A percentile compares a stretch with the other conserved stretches of the same genome.
Evolutionary conservation across 2,888 invertebrate species (phyloP).

Genomic region (Elmis aenea): DNA sequence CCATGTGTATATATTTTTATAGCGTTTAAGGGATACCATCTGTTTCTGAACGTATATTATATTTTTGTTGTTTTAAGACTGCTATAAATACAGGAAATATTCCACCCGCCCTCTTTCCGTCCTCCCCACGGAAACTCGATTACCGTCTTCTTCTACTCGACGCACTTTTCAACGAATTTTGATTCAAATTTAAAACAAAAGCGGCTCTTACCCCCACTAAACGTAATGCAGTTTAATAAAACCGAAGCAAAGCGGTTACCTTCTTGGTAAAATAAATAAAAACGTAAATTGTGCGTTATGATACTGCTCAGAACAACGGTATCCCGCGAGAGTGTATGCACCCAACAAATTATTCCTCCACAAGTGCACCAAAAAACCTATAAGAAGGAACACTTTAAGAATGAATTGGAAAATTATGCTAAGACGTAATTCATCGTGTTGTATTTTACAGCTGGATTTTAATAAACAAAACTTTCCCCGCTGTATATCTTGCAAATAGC

Average conservation of each 20-base stretch:
- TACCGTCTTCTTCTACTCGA: constrained; percentile 15
- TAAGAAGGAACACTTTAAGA: constrained; percentile 16
- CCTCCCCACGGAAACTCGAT: constrained; percentile 26
- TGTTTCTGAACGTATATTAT: constrained; percentile 35
- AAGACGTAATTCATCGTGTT: constrained; percentile 11
- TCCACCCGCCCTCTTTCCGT: constrained; percentile 18
- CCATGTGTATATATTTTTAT: constrained; percentile 35
- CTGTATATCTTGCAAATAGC: background rate
- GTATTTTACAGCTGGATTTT: too few relatives aligned
- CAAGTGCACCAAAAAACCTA: constrained; percentile 24
- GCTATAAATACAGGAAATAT: constrained; percentile 36
- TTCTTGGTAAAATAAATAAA: constrained; percentile 36
- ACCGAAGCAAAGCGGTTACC: constrained; percentile 30
- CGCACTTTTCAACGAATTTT: constrained; percentile 11
- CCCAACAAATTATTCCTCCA: constrained; percentile 30
- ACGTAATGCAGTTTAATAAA: constrained; percentile 35
- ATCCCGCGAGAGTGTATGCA: constrained; percentile 30
- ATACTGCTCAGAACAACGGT: constrained; percentile 33
- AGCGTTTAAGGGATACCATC: constrained; percentile 33
- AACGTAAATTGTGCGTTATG: constrained; percentile 41
- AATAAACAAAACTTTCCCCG: background rate
- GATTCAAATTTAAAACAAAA: constrained; percentile 21
- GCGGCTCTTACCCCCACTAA: constrained; percentile 20
- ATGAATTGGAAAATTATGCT: constrained; percentile 33
- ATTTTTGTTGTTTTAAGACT: constrained; percentile 35